These are phyloP conservation scores for Pachyseris speciosa DNA, from an alignment of 64 coral and sea anemone species.

Conservation along the genomic window DNA sequence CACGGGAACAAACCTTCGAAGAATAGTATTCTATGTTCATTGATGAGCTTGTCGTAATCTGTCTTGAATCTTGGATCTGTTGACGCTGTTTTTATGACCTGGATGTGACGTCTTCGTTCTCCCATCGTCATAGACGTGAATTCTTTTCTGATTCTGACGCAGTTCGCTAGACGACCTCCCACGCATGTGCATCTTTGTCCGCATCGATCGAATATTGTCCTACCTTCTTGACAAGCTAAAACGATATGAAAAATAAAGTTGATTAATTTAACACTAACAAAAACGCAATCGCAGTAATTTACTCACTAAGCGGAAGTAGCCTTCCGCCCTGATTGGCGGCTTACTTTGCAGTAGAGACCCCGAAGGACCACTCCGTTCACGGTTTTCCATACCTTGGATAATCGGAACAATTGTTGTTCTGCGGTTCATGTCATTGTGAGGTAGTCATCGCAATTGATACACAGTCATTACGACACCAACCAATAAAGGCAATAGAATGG, in stretches of 20 bases:
- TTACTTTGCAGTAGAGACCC: too few species aligned
- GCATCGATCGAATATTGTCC: conserved; percentile 41
- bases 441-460: too few species aligned
- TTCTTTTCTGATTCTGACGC: conserved; percentile 79
- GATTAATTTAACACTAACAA: too few species aligned
- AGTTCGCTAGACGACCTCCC: conserved; percentile 36
- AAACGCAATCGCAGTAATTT: too few species aligned
- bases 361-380: too few species aligned
- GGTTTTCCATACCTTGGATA: too few species aligned
- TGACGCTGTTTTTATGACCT: conserved; percentile 54
- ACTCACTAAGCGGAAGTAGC: too few species aligned
- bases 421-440: too few species aligned
- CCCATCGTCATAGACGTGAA: conserved; percentile 66
- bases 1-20: not conserved
- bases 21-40: conserved; percentile 16
- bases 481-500: too few species aligned
- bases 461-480: too few species aligned
- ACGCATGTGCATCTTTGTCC: conserved; percentile 73
- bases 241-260: not conserved
- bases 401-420: too few species aligned
- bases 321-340: too few species aligned
- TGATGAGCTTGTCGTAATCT: conserved; percentile 50
- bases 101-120: conserved; percentile 57
- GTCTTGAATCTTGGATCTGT: conserved; percentile 48
- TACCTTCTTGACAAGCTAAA: conserved; percentile 70